Percentiles rank a stretch among this genome's conserved stretches.
phyloP scores from a whole-genome alignment of 2,113 vertebrate genomes.

The Megaceryle maxima region DNA sequence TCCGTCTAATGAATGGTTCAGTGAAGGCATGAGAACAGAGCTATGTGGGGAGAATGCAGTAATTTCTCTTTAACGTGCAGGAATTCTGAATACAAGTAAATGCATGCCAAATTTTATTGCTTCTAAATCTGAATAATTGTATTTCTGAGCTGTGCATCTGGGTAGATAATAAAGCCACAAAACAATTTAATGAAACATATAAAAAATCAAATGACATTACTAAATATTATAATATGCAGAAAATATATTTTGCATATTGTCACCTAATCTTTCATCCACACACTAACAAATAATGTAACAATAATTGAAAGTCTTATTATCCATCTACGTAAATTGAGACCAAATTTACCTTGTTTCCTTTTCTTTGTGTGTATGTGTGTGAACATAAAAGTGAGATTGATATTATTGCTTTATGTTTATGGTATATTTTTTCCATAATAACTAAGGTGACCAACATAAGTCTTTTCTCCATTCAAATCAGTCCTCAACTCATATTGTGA shows the following conservation, averaged over 20 bases:
- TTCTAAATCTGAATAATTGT: constrained; percentile 87
- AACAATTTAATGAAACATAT: constrained; percentile 87
- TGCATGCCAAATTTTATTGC: constrained; percentile 84
- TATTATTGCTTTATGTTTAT: constrained; percentile 70
- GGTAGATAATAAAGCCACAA: constrained; percentile 85
- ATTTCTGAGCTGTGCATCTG: constrained; percentile 84
- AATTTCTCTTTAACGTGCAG: constrained; percentile 83
- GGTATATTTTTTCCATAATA: constrained; percentile 59
- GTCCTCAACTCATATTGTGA: background rate
- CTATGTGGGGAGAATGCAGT: constrained; percentile 78
- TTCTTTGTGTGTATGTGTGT: constrained; percentile 67
- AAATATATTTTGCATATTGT: constrained; percentile 85
- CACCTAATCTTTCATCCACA: constrained; percentile 82
- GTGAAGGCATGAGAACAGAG: constrained; percentile 72
- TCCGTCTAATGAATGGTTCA: constrained; percentile 78
- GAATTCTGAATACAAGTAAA: constrained; percentile 83
- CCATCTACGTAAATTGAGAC: constrained; percentile 77
- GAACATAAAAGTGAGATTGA: constrained; percentile 69
- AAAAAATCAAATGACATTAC: constrained; percentile 84
- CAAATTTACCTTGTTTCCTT: constrained; percentile 81
- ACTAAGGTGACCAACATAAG: constrained; percentile 73
- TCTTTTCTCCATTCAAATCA: constrained; percentile 42
- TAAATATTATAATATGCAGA: constrained; percentile 85
- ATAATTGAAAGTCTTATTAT: constrained; percentile 84
- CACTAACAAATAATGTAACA: constrained; percentile 79